phyloP scores from a whole-genome alignment of 2,797 vertebrate genomes.

The Myotis vivesi region DNA sequence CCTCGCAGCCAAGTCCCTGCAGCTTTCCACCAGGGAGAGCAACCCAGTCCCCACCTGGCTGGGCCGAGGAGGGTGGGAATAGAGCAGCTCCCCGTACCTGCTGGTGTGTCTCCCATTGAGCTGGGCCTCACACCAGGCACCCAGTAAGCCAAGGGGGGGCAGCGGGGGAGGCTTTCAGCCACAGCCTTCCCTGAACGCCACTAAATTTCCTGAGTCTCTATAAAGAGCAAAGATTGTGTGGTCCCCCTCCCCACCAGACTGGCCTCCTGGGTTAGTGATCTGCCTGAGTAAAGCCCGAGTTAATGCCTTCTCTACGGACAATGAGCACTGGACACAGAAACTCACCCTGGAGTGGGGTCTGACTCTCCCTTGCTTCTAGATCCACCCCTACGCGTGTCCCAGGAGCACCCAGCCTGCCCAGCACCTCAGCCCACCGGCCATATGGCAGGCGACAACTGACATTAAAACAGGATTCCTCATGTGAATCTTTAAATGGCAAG shows the following conservation, averaged over 20 bases:
- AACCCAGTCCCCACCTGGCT: not conserved
- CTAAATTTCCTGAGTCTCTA: not conserved
- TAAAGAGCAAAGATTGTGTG: not conserved
- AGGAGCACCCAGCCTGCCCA: not conserved
- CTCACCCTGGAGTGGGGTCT: not conserved
- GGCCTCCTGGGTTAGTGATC: not conserved
- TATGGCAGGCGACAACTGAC: too few relatives aligned
- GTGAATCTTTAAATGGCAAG: not conserved
- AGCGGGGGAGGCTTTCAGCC: too few relatives aligned
- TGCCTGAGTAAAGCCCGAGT: fast-evolving
- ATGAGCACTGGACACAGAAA: not conserved
- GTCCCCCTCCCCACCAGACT: not conserved
- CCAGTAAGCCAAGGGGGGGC: fast-evolving
- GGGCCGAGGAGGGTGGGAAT: not conserved
- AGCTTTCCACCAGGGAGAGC: not conserved
- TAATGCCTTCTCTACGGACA: not conserved
- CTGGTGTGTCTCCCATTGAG: not conserved
- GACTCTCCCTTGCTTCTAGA: not conserved
- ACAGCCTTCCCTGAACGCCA: not conserved
- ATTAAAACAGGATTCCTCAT: not conserved
- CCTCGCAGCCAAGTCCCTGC: not conserved
- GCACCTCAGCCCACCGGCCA: not conserved
- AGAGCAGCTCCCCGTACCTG: fast-evolving
- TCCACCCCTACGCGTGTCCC: not conserved
- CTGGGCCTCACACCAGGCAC: not conserved